A percentile compares a stretch with the other conserved stretches of the same genome.
phyloP scores from a whole-genome alignment of 2,797 vertebrate genomes.

The Vipera latastei region DNA sequence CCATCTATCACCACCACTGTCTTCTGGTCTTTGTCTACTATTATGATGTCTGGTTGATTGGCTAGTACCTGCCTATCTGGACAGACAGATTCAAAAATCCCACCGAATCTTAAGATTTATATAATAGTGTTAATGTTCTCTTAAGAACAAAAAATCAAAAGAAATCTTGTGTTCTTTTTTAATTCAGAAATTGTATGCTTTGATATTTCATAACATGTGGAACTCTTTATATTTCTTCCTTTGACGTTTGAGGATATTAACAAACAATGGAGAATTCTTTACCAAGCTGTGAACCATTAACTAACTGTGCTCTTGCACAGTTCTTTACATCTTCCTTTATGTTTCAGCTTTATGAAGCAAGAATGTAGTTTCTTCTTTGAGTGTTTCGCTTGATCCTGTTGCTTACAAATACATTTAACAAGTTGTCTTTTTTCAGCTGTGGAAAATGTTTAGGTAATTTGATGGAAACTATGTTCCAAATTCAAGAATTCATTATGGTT shows the following conservation, averaged over 20 bases:
- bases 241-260: background rate
- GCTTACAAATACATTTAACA: background rate
- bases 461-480: background rate
- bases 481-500: background rate
- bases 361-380: background rate
- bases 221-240: background rate
- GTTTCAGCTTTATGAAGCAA: background rate
- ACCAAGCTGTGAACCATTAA: constrained; percentile 5
- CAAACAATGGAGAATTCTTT: background rate
- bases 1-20: background rate
- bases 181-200: background rate
- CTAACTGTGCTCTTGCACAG: background rate
- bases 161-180: background rate
- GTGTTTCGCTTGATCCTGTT: background rate
- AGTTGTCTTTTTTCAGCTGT: background rate
- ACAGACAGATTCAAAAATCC: background rate
- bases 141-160: background rate
- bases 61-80: background rate
- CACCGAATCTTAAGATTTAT: background rate
- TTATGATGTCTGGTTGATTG: background rate
- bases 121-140: background rate
- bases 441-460: background rate
- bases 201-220: background rate
- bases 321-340: background rate
- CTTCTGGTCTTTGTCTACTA: background rate